Percentiles rank a stretch among this genome's conserved stretches.
Conservation (phyloP, 53 echinoderm and acorn worm species). For the Temnopleurus reevesii region DNA sequence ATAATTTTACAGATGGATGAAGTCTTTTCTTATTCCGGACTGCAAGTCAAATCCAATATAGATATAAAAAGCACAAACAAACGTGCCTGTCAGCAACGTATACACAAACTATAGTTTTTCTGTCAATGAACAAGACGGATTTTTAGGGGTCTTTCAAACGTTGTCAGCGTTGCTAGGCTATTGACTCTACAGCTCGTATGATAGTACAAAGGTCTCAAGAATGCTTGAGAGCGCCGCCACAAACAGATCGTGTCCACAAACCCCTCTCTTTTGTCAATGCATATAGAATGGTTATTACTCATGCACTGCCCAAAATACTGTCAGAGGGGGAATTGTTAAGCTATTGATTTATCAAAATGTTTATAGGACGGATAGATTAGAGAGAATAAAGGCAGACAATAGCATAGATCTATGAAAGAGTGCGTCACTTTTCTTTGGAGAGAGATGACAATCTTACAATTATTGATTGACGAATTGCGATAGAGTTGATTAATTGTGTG, state of each 20-base stretch:
- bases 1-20: no score
- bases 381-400: not conserved
- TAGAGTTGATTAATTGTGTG: no score
- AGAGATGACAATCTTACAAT: no score
- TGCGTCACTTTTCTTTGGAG: no score
- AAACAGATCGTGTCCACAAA: not conserved
- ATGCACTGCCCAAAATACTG: not conserved
- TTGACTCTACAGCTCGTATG: not conserved
- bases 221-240: not conserved
- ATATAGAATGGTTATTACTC: not conserved
- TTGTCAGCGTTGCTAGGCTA: conserved; percentile 30
- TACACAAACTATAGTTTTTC: not conserved
- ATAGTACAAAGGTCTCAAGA: conserved; percentile 5
- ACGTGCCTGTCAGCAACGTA: not conserved
- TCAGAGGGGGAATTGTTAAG: not conserved
- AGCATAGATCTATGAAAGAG: not conserved
- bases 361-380: conserved; percentile 7
- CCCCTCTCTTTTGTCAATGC: not conserved
- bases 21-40: no score
- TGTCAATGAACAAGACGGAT: not conserved
- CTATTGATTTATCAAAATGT: conserved; percentile 24
- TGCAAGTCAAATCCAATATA: not conserved
- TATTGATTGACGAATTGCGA: no score
- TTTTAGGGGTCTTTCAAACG: not conserved
- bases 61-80: not conserved